Percentiles rank a stretch among this genome's conserved stretches.
These are phyloP conservation scores for Hiodon tergisus DNA, from an alignment of 2,113 vertebrate species.

Conservation along the genomic window DNA sequence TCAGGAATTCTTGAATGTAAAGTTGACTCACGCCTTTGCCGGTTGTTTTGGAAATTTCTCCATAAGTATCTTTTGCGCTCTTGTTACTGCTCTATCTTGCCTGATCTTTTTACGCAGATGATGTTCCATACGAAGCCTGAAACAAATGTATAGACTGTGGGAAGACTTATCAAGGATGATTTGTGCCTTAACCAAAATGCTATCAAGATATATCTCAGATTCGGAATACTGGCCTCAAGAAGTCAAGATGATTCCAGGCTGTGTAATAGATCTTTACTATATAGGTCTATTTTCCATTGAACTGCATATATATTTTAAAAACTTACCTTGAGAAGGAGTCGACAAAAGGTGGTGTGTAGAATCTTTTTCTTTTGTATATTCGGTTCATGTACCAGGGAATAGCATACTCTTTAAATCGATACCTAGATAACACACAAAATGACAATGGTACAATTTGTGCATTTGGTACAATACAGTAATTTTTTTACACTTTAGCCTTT, in stretches of 20 bases:
- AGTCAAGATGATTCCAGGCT: too few species aligned
- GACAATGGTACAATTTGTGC: neutral
- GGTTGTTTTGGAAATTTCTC: conserved; percentile 58
- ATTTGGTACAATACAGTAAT: neutral
- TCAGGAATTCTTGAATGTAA: neutral
- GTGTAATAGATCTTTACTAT: too few species aligned
- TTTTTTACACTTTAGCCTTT: neutral
- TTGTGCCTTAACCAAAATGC: too few species aligned
- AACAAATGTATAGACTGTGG: conserved; percentile 26
- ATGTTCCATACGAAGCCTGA: conserved; percentile 78
- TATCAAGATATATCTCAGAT: too few species aligned
- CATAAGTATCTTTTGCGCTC: conserved; percentile 48
- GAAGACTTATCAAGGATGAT: too few species aligned
- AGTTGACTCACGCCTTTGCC: conserved; percentile 7
- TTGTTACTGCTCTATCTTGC: conserved; percentile 45
- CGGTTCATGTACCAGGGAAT: conserved; percentile 92
- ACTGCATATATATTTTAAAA: too few species aligned
- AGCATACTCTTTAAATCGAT: conserved; percentile 81
- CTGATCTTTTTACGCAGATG: conserved; percentile 47
- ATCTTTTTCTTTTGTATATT: conserved; percentile 71
- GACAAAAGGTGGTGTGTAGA: conserved; percentile 75
- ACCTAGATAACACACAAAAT: conserved; percentile 58
- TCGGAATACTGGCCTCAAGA: too few species aligned
- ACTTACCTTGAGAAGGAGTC: conserved; percentile 75
- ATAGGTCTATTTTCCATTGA: too few species aligned